Conservation (phyloP, 2,888 invertebrate species). For the Nipponacmea schrenckii region DNA sequence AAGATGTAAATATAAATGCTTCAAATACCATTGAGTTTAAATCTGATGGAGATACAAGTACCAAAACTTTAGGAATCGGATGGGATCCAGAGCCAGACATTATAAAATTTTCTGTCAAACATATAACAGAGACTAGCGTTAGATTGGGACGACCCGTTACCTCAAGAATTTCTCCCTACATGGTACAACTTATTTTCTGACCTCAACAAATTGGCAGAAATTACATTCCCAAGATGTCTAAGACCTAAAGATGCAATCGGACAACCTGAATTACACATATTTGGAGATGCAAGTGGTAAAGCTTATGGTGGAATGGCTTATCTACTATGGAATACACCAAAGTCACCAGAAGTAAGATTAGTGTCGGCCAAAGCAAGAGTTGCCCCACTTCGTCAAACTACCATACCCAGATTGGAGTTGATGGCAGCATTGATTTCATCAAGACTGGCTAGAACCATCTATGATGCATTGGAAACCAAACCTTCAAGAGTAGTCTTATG, state of each 20-base stretch:
- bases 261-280: constrained; percentile 15
- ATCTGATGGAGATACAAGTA: neutral
- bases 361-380: constrained; percentile 19
- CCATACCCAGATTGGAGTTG: constrained; percentile 19
- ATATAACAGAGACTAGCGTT: constrained; percentile 1
- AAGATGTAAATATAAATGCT: neutral
- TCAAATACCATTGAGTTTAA: neutral
- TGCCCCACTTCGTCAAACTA: constrained; percentile 22
- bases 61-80: neutral
- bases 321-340: constrained; percentile 10
- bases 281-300: constrained; percentile 20
- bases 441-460: constrained; percentile 18
- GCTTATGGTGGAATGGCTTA: constrained; percentile 19
- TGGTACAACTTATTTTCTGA: constrained; percentile 5
- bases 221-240: constrained; percentile 15
- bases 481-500: constrained; percentile 9
- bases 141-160: constrained; percentile 14
- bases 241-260: constrained; percentile 17
- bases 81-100: constrained; percentile 18
- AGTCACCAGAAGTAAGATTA: neutral
- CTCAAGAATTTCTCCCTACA: neutral
- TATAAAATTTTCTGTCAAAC: constrained; percentile 12
- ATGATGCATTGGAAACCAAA: constrained; percentile 12
- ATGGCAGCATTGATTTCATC: constrained; percentile 21
- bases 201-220: neutral